phyloP scores from a whole-genome alignment of 2,797 vertebrate species.

The Sitta carolinensis region DNA sequence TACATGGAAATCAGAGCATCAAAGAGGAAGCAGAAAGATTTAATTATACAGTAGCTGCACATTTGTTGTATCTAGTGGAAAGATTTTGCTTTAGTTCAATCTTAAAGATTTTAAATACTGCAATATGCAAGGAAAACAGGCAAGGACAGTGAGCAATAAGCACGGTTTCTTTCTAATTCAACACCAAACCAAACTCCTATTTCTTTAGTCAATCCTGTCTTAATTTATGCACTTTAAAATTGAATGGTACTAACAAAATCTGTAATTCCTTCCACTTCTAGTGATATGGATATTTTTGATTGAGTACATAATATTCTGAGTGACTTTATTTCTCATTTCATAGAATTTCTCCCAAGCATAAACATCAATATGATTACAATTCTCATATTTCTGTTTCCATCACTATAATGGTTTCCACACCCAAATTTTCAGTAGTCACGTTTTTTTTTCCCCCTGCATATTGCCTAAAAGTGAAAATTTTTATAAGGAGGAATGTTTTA shows the following conservation, averaged over 20 bases:
- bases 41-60: slow-evolving; percentile 34
- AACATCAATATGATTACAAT: background rate
- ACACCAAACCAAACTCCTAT: background rate
- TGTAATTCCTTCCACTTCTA: background rate
- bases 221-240: background rate
- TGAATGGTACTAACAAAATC: background rate
- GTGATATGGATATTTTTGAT: background rate
- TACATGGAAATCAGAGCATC: slow-evolving; percentile 40
- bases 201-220: background rate
- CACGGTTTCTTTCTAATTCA: background rate
- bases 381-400: background rate
- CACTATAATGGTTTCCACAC: background rate
- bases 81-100: background rate
- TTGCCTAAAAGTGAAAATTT: background rate
- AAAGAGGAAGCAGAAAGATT: background rate
- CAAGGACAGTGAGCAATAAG: background rate
- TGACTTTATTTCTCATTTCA: background rate
- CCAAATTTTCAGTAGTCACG: background rate
- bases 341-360: background rate
- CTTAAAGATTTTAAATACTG: background rate
- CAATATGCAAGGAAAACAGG: background rate
- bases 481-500: background rate
- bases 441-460: background rate
- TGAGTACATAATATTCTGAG: background rate
- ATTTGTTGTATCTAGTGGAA: background rate